Conservation (phyloP, 2,797 vertebrate genomes). For the Acanthornis magna region DNA sequence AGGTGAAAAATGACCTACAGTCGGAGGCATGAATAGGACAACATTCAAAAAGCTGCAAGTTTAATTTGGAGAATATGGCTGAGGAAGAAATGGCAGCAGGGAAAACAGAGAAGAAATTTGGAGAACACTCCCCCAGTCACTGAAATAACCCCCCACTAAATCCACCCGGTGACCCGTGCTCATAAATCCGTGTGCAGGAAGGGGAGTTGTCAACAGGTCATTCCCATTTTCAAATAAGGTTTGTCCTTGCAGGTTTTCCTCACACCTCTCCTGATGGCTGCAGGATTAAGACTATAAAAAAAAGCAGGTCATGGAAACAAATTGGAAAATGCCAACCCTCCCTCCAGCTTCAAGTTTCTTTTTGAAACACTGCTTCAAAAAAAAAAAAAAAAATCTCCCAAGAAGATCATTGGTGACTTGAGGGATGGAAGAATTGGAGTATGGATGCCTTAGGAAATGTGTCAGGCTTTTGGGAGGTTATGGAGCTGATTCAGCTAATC, state of each 20-base stretch:
- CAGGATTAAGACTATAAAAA: slow-evolving; percentile 14
- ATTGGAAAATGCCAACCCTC: neutral
- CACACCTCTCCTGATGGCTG: slow-evolving; percentile 29
- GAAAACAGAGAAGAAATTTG: neutral
- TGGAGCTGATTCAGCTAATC: slow-evolving; percentile 21
- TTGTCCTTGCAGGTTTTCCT: slow-evolving; percentile 50
- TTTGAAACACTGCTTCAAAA: neutral
- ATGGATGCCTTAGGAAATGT: neutral
- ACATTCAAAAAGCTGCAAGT: neutral
- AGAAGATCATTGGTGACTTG: neutral
- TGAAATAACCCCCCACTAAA: neutral
- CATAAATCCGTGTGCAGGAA: slow-evolving; percentile 13
- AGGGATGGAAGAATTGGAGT: neutral
- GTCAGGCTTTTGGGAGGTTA: neutral
- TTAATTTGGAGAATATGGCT: neutral
- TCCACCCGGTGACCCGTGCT: neutral
- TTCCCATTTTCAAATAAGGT: slow-evolving; percentile 31
- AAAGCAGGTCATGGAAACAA: neutral
- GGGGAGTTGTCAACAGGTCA: neutral
- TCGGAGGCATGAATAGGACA: neutral
- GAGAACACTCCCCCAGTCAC: neutral
- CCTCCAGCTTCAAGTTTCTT: neutral
- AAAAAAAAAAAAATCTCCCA: neutral
- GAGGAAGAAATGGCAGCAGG: neutral
- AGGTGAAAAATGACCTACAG: neutral